A percentile compares a stretch with the other conserved stretches of the same genome.
phyloP scores from a whole-genome alignment of 2,888 invertebrate genomes.

The Agrochola lychnidis region DNA sequence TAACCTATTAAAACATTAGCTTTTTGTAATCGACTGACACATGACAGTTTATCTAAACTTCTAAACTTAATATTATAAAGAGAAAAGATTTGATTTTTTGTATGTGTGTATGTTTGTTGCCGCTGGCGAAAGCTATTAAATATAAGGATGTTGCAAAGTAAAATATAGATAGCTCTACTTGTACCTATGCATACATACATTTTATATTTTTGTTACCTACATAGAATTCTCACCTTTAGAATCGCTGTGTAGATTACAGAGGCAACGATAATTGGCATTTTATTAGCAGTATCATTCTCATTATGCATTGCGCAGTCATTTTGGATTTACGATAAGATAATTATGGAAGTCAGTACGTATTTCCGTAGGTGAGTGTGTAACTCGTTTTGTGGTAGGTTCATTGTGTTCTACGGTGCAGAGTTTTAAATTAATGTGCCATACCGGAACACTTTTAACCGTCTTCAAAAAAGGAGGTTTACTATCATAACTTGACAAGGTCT shows the following conservation, averaged over 20 bases:
- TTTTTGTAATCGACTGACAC: no score
- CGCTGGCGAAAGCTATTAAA: no score
- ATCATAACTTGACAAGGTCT: not conserved
- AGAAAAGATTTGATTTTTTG: no score
- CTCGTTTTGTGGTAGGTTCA: not conserved
- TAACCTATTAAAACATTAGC: slow-evolving; percentile 86
- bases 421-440: not conserved
- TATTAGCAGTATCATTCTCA: no score
- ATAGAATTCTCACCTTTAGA: not conserved
- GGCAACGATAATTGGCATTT: not conserved
- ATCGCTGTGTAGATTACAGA: not conserved
- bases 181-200: no score
- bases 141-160: no score
- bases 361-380: not conserved
- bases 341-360: not conserved
- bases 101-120: no score
- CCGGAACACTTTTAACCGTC: no score
- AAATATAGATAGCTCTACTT: no score
- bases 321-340: not conserved
- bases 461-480: not conserved
- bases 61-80: no score
- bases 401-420: not conserved
- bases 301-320: not conserved
- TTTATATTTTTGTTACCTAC: no score
- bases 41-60: no score